A percentile compares a stretch with the other conserved stretches of the same genome.
Conservation (phyloP, 2,797 vertebrate genomes). For the Chaenodraco wilsoni region DNA sequence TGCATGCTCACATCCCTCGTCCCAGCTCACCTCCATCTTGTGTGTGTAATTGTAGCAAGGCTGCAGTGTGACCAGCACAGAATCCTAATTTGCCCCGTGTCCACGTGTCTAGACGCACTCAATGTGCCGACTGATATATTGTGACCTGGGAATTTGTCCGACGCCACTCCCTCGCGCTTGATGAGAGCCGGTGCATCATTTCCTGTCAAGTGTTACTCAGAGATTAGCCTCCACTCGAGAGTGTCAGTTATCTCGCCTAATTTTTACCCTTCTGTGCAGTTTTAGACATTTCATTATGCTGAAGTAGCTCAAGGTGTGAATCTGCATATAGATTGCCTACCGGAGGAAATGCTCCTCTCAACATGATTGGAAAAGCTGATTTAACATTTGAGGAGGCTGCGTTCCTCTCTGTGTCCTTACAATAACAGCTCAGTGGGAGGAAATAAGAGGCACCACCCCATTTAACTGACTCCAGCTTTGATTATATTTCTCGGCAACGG, state of each 20-base stretch:
- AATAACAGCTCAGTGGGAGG: constrained; percentile 48
- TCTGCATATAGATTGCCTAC: constrained; percentile 84
- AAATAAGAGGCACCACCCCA: constrained; percentile 25
- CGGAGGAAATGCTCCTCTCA: constrained; percentile 62
- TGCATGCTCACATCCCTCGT: constrained; percentile 47
- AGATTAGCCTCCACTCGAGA: constrained; percentile 76
- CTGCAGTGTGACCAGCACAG: constrained; percentile 43
- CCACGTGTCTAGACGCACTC: constrained; percentile 44
- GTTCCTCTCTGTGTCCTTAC: constrained; percentile 43
- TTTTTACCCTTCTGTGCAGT: constrained; percentile 72
- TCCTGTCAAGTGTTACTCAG: constrained; percentile 71
- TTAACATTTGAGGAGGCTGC: constrained; percentile 58
- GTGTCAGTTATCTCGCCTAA: constrained; percentile 66
- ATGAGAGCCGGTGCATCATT: constrained; percentile 57
- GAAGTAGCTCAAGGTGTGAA: constrained; percentile 78
- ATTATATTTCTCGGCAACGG: constrained; percentile 38
- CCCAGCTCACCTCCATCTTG: constrained; percentile 47
- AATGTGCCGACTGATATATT: constrained; percentile 35
- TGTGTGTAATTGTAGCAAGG: constrained; percentile 41
- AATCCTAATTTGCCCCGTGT: constrained; percentile 52
- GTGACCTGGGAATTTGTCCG: constrained; percentile 48
- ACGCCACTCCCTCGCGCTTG: constrained; percentile 39
- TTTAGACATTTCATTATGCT: constrained; percentile 77
- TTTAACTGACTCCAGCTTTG: constrained; percentile 41
- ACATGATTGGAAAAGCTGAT: constrained; percentile 71